Percentiles rank a stretch among this genome's conserved stretches.
Conservation (phyloP, 2,113 vertebrate species). For the Phyllostomus hastatus region DNA sequence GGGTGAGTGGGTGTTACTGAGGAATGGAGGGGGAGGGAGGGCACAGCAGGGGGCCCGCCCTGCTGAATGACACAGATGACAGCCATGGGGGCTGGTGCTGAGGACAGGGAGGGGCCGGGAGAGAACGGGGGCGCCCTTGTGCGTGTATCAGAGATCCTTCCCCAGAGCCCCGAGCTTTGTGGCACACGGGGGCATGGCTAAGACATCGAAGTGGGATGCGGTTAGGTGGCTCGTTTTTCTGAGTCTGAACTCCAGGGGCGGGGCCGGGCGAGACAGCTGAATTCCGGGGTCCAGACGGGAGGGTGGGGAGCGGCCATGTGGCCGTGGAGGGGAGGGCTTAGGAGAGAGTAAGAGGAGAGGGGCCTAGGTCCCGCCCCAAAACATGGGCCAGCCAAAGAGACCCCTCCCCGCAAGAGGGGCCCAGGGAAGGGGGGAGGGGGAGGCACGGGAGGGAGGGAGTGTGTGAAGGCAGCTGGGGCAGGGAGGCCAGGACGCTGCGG, state of each 20-base stretch:
- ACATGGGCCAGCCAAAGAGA: background rate
- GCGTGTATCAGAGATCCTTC: background rate
- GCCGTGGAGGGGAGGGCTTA: accelerated
- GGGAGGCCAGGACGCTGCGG: background rate
- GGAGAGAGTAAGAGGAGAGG: background rate
- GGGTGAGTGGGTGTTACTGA: accelerated
- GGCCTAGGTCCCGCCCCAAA: background rate
- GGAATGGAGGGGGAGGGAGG: background rate
- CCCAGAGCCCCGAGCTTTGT: background rate
- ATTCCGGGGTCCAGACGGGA: background rate
- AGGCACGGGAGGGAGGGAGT: background rate
- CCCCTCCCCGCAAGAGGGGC: background rate
- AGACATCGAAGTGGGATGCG: accelerated
- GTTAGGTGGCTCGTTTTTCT: no score
- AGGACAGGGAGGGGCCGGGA: background rate
- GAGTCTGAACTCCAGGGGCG: background rate
- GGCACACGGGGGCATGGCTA: accelerated
- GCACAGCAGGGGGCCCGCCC: background rate
- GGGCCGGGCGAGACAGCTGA: background rate
- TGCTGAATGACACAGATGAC: accelerated
- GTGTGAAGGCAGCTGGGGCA: background rate
- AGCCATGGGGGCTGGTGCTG: accelerated
- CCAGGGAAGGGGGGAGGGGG: accelerated
- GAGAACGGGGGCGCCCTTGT: accelerated
- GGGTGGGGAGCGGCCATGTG: background rate